Percentiles rank a stretch among this genome's conserved stretches.
Conservation (phyloP, 2,888 invertebrate species). For the Netelia melanura region DNA sequence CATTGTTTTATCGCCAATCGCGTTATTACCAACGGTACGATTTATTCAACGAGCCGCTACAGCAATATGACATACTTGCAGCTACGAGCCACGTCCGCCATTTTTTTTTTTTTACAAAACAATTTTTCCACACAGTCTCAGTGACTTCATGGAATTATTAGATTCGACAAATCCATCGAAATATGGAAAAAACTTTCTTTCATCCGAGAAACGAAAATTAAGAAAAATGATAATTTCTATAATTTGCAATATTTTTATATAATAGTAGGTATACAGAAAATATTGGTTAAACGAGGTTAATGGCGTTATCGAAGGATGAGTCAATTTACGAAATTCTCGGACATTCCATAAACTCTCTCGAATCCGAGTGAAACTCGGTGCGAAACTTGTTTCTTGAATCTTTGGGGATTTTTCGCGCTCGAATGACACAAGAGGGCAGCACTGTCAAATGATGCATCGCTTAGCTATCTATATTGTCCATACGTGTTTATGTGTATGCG, state of each 20-base stretch:
- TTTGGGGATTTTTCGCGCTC: constrained; percentile 19
- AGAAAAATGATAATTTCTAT: too few relatives aligned
- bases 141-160: too few relatives aligned
- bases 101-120: background rate
- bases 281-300: background rate
- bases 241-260: background rate
- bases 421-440: constrained; percentile 13
- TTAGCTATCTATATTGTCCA: constrained; percentile 72
- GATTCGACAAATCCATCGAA: too few relatives aligned
- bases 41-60: constrained; percentile 31
- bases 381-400: constrained; percentile 38
- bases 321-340: constrained; percentile 22
- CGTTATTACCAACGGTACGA: constrained; percentile 48
- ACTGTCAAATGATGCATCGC: constrained; percentile 79
- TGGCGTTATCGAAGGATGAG: background rate
- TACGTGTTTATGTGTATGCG: background rate
- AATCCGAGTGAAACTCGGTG: constrained; percentile 1
- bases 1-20: constrained; percentile 25
- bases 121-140: too few relatives aligned
- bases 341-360: constrained; percentile 18
- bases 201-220: too few relatives aligned
- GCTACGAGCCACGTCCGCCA: background rate
- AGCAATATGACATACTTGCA: constrained; percentile 1
- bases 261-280: background rate
- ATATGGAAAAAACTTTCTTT: too few relatives aligned